Percentiles rank a stretch among this genome's conserved stretches.
phyloP scores from a whole-genome alignment of 2,888 invertebrate species.

The Pandemis heparana region DNA sequence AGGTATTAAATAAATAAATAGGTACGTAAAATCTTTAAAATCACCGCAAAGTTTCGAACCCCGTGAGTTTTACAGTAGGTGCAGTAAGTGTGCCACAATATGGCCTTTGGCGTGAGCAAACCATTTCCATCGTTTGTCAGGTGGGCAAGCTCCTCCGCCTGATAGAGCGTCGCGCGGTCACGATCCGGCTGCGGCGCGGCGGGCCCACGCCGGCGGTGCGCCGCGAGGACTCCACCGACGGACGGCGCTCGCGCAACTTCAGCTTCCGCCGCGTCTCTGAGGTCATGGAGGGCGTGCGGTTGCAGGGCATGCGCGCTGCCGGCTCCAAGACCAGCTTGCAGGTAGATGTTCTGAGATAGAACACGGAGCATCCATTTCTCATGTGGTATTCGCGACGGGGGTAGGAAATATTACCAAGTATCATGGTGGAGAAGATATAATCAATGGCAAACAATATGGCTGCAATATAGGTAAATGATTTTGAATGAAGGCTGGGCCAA shows the following conservation, averaged over 20 bases:
- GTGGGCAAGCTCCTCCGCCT: constrained; percentile 75
- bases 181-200: constrained; percentile 78
- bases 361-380: too few relatives aligned
- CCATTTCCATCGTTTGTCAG: constrained; percentile 49
- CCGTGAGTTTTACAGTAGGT: too few relatives aligned
- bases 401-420: too few relatives aligned
- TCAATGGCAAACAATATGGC: too few relatives aligned
- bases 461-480: too few relatives aligned
- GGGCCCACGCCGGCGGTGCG: constrained; percentile 54
- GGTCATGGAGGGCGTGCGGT: constrained; percentile 80
- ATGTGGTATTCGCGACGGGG: too few relatives aligned
- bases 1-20: too few relatives aligned
- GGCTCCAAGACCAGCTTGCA: constrained; percentile 68
- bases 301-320: constrained; percentile 76
- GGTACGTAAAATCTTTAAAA: too few relatives aligned
- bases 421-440: too few relatives aligned
- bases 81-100: too few relatives aligned
- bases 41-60: too few relatives aligned
- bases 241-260: constrained; percentile 69
- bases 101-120: not conserved
- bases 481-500: too few relatives aligned
- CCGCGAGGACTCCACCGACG: constrained; percentile 56
- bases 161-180: constrained; percentile 78
- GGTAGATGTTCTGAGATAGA: constrained; percentile 47
- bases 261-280: constrained; percentile 82